Evolutionary conservation across 2,888 invertebrate genomes (phyloP).

Genomic region (Heliconius charithonia): DNA sequence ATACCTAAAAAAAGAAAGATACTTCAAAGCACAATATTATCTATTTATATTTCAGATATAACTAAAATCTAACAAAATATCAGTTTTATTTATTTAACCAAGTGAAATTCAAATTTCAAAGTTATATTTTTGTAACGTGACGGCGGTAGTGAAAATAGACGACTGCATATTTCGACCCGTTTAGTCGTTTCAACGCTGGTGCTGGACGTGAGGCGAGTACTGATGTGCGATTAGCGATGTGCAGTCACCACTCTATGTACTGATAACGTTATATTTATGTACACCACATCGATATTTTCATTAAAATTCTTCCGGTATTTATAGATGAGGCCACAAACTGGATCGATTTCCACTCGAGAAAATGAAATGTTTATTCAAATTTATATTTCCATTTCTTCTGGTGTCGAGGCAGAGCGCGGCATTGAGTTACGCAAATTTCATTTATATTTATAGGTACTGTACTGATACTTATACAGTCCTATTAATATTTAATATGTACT

Average conservation of each 20-base stretch:
- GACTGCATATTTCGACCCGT: constrained; percentile 59
- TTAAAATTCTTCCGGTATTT: background rate
- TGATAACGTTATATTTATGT: constrained; percentile 10
- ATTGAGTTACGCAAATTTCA: too few species aligned
- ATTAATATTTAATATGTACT: too few species aligned
- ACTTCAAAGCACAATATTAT: background rate
- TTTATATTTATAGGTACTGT: too few species aligned
- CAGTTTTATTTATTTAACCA: constrained; percentile 6
- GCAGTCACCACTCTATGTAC: constrained; percentile 4
- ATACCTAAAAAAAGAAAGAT: background rate
- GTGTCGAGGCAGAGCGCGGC: too few species aligned
- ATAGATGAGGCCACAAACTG: background rate
- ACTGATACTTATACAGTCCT: too few species aligned
- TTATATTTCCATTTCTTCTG: too few species aligned
- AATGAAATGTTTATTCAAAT: too few species aligned
- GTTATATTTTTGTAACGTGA: constrained; percentile 42
- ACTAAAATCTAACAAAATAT: background rate
- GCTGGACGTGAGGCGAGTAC: constrained; percentile 58
- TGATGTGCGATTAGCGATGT: constrained; percentile 50
- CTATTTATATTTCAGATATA: background rate
- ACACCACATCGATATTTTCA: background rate
- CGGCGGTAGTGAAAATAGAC: constrained; percentile 54
- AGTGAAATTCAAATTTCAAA: constrained; percentile 41
- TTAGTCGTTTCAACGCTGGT: constrained; percentile 56
- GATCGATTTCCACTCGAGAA: too few species aligned